Base-by-base conservation (phyloP, 2,113 vertebrate species). In the Erpornis zantholeuca region DNA sequence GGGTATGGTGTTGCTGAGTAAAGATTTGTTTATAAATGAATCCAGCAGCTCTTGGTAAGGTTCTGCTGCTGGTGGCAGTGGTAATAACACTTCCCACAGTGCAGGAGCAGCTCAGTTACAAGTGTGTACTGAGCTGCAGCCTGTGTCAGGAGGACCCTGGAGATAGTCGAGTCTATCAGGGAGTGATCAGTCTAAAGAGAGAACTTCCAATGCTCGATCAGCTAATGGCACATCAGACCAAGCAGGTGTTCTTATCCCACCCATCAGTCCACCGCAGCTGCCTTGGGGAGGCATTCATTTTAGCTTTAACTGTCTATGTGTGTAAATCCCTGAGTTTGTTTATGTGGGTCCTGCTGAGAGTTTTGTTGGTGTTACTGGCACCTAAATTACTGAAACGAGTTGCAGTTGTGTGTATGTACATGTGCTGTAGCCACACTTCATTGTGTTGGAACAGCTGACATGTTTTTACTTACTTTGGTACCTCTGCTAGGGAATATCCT, bases 361-460 rank as follows among this genome's bases (percentile, higher is more conserved):
- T n/a, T 75, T 31, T 59, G 38, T 78, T 73, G 27, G 15, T 42
- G 31, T 70, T 66, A 7, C 42, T 66, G 52, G 56, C n/a, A 22
- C 53, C 50, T 66, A 45, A 57, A 22, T 50, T 40, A 7, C 42
- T 53, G 72, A 45, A 61, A 23, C 5, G 9, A 7, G 10, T 60
- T 89, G 56, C 36, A 23, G 40, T 12, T 84, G 18, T n/a, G 15
- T 50, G 3, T 16, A 0, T 17, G 9, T 33, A 3, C 16, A 0
- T 20, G 36, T 70, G 82, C 52, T 40, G 3, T 54, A 82, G 45
- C 59, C 35, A 24, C 33, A 1, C 10, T 50, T 24, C 6, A 8
- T 18, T 42, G 4, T 2, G 8, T 3, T 42, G 47, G 61, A 50
- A 8, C 25, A 66, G 35, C 50, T 82, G 23, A 12, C 25, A 12